A percentile compares a stretch with the other conserved stretches of the same genome.
Evolutionary conservation across 1,140 invertebrate genomes (phyloP).

Genomic region (Euwallacea similis): DNA sequence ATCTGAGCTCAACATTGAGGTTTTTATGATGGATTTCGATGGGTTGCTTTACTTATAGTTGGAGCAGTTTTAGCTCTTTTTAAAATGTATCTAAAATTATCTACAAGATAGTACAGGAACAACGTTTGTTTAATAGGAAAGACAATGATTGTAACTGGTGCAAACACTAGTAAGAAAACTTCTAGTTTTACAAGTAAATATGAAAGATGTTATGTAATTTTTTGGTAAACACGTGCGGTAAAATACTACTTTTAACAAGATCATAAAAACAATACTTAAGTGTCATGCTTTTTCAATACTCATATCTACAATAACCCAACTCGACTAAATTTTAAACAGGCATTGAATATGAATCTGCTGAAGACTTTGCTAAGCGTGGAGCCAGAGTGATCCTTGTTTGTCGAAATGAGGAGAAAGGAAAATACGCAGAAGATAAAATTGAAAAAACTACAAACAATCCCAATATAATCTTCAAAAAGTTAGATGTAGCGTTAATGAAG

Average conservation of each 20-base stretch:
- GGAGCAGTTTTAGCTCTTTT: no score
- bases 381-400: conserved; percentile 72
- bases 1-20: no score
- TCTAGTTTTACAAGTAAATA: no score
- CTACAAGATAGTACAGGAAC: conserved; percentile 39
- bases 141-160: conserved; percentile 43
- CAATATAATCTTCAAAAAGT: conserved; percentile 61
- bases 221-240: no score
- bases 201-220: no score
- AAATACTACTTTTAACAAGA: no score
- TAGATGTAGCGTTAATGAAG: conserved; percentile 65
- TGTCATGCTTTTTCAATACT: no score
- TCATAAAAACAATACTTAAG: no score
- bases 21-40: no score
- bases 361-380: conserved; percentile 66
- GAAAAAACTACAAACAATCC: conserved; percentile 56
- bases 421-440: conserved; percentile 64
- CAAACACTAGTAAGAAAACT: conserved; percentile 42
- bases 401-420: conserved; percentile 67
- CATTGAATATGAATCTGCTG: conserved; percentile 60
- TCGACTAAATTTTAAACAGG: no score
- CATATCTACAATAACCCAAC: no score
- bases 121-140: conserved; percentile 43
- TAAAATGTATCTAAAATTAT: conserved; percentile 42
- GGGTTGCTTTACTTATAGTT: no score